phyloP scores from a whole-genome alignment of 1,140 invertebrate genomes.

The Theocolax elegans region DNA sequence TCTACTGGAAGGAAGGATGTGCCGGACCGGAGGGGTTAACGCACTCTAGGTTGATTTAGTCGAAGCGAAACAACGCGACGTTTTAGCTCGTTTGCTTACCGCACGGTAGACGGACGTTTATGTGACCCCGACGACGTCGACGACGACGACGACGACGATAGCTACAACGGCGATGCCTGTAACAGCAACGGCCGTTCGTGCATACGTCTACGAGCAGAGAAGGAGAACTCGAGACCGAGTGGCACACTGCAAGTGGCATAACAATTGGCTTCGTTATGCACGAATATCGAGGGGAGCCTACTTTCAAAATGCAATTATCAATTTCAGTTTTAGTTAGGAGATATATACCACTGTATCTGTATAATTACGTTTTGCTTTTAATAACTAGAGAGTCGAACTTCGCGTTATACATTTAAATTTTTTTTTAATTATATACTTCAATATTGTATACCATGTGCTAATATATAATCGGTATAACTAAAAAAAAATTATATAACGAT shows the following conservation, averaged over 20 bases:
- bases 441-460: too few species aligned
- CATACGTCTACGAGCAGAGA: background rate
- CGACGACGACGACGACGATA: too few species aligned
- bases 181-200: too few species aligned
- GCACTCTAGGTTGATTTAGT: conserved; percentile 51
- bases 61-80: background rate
- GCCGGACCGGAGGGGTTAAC: conserved; percentile 61
- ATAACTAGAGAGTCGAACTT: too few species aligned
- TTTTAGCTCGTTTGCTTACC: background rate
- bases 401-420: too few species aligned
- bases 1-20: conserved; percentile 46
- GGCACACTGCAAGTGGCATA: background rate
- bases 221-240: background rate
- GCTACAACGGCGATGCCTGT: too few species aligned
- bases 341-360: too few species aligned
- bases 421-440: too few species aligned
- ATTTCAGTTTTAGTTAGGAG: conserved; percentile 5
- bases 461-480: too few species aligned
- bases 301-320: conserved; percentile 28
- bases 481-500: too few species aligned
- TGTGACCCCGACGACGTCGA: background rate
- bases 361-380: background rate
- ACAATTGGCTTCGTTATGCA: conserved; percentile 13
- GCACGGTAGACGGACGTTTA: background rate
- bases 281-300: conserved; percentile 2